Conservation (phyloP, 1,140 invertebrate genomes). For the Euglossa dilemma region DNA sequence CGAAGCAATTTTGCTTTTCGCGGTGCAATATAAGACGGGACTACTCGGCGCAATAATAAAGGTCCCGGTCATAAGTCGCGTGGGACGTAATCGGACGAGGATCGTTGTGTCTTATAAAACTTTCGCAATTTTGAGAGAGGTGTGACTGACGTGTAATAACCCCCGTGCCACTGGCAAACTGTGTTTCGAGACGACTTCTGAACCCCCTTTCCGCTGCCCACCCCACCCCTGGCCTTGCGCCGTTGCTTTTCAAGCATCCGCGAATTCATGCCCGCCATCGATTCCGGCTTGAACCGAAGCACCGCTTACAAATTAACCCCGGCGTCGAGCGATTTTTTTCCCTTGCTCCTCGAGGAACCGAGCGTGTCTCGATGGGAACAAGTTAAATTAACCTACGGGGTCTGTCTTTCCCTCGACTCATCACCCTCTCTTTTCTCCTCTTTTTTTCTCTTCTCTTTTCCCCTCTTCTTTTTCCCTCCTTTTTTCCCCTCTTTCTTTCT, state of each 20-base stretch:
- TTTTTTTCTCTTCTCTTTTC: not conserved
- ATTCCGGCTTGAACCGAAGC: conserved; percentile 34
- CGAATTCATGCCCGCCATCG: conserved; percentile 53
- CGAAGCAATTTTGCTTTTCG: conserved; percentile 55
- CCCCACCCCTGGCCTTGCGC: not conserved
- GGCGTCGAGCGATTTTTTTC: conserved; percentile 31
- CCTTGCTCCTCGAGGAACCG: conserved; percentile 14
- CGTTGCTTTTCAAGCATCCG: conserved; percentile 15
- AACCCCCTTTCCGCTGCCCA: not conserved
- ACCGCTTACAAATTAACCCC: conserved; percentile 64
- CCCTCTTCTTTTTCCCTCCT: not conserved
- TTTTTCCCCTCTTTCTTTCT: not conserved
- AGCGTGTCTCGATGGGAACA: conserved; percentile 48
- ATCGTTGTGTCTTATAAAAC: conserved; percentile 71
- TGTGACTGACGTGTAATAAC: conserved; percentile 75
- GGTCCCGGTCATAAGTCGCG: conserved; percentile 57
- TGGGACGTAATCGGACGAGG: conserved; percentile 59
- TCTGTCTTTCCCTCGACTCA: not conserved
- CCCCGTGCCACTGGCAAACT: conserved; percentile 48
- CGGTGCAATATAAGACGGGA: conserved; percentile 40
- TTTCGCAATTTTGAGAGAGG: conserved; percentile 72
- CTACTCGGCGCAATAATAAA: conserved; percentile 56
- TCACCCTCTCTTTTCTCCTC: not conserved
- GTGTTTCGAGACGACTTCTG: conserved; percentile 47
- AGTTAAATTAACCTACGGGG: conserved; percentile 61